Evolutionary conservation across 2,797 vertebrate genomes (phyloP).

Genomic region (Streptopelia turtur): DNA sequence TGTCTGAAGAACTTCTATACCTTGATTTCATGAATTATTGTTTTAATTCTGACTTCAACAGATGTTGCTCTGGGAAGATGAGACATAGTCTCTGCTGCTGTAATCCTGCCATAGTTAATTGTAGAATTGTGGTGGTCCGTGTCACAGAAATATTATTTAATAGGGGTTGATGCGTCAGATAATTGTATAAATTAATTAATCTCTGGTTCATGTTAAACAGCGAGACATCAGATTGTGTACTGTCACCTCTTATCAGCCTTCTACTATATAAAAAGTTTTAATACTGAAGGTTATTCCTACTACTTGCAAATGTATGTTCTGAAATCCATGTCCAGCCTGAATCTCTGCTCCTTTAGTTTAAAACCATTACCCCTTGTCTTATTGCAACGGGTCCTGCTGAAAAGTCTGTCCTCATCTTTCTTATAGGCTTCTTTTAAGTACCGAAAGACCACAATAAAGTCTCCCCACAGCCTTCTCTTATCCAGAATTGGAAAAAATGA

Average conservation of each 20-base stretch:
- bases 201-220: not conserved
- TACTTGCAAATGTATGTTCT: not conserved
- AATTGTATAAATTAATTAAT: not conserved
- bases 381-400: too few species aligned
- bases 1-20: not conserved
- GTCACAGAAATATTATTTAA: not conserved
- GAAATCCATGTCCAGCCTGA: not conserved
- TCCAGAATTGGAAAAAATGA: not conserved
- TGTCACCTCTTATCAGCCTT: not conserved
- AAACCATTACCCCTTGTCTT: too few species aligned
- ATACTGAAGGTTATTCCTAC: not conserved
- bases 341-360: too few species aligned
- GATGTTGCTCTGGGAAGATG: not conserved
- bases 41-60: not conserved
- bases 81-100: not conserved
- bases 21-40: not conserved
- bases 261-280: not conserved
- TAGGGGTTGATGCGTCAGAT: not conserved
- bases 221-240: not conserved
- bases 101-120: not conserved
- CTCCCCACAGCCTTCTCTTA: too few species aligned
- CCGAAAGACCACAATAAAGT: too few species aligned
- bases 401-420: too few species aligned
- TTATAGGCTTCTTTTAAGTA: too few species aligned
- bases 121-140: not conserved